Percentiles rank a stretch among this genome's conserved stretches.
Evolutionary conservation across 2,113 vertebrate genomes (phyloP).

Genomic region (Petromus typicus): DNA sequence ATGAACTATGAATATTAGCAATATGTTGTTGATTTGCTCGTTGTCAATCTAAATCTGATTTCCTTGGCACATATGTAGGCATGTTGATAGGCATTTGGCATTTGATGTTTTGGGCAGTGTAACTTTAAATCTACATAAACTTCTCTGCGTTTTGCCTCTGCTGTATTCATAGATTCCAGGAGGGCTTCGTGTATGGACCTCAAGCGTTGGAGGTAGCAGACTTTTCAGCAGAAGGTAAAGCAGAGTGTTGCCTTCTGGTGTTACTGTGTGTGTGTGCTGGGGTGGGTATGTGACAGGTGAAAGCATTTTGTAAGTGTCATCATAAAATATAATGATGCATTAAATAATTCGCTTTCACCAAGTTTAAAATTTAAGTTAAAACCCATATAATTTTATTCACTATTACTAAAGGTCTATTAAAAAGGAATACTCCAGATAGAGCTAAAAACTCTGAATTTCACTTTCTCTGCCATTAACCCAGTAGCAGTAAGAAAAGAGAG

Average conservation of each 20-base stretch:
- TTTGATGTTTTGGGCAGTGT: conserved; percentile 78
- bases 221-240: conserved; percentile 80
- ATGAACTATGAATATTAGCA: conserved; percentile 46
- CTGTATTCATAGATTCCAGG: conserved; percentile 78
- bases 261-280: conserved; percentile 75
- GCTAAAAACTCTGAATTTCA: conserved; percentile 43
- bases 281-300: conserved; percentile 40
- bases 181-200: conserved; percentile 74
- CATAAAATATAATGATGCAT: conserved; percentile 4
- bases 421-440: conserved; percentile 18
- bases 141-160: conserved; percentile 82
- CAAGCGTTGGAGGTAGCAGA: conserved; percentile 72
- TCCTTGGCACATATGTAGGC: conserved; percentile 68
- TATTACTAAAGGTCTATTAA: conserved; percentile 49
- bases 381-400: conserved; percentile 34
- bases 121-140: conserved; percentile 74
- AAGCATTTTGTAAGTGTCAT: conserved; percentile 47
- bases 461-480: conserved; percentile 24
- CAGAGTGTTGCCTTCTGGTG: conserved; percentile 79
- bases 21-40: conserved; percentile 49
- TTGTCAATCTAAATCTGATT: conserved; percentile 53
- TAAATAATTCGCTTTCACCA: conserved; percentile 31
- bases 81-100: conserved; percentile 75
- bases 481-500: conserved; percentile 31
- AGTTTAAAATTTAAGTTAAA: conserved; percentile 20